Percentiles rank a stretch among this genome's conserved stretches.
Conservation (phyloP, 2,888 invertebrate genomes). For the Eupithecia subfuscata region DNA sequence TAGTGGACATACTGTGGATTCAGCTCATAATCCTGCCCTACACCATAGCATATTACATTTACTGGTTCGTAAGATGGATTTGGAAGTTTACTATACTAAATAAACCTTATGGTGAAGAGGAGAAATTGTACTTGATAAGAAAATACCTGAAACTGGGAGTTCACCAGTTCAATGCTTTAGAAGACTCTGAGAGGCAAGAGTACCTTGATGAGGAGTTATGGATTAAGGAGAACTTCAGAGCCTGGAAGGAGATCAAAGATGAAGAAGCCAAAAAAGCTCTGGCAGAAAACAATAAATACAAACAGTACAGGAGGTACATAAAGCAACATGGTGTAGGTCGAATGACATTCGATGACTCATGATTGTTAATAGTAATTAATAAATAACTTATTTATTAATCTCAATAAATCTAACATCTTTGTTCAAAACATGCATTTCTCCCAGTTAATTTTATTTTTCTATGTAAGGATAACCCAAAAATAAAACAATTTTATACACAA, state of each 20-base stretch:
- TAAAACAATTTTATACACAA: slow-evolving; percentile 73
- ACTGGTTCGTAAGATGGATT: slow-evolving; percentile 92
- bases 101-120: slow-evolving; percentile 91
- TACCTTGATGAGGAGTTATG: slow-evolving; percentile 91
- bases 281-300: slow-evolving; percentile 94
- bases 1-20: slow-evolving; percentile 91
- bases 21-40: slow-evolving; percentile 92
- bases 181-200: slow-evolving; percentile 89
- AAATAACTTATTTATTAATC: slow-evolving; percentile 37
- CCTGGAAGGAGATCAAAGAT: slow-evolving; percentile 92
- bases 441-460: slow-evolving; percentile 24
- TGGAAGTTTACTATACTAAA: slow-evolving; percentile 90
- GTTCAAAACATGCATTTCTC: slow-evolving; percentile 28
- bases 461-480: slow-evolving; percentile 52
- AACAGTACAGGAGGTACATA: slow-evolving; percentile 94
- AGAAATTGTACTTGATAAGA: slow-evolving; percentile 93
- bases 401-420: slow-evolving; percentile 30
- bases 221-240: slow-evolving; percentile 90
- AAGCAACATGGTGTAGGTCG: slow-evolving; percentile 95
- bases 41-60: slow-evolving; percentile 86
- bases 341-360: slow-evolving; percentile 95
- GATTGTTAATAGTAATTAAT: slow-evolving; percentile 49
- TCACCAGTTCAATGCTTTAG: slow-evolving; percentile 88
- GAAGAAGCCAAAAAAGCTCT: slow-evolving; percentile 93
- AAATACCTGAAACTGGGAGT: slow-evolving; percentile 89